Conservation (phyloP, 1,140 invertebrate species). For the Lordiphosa mommai region DNA sequence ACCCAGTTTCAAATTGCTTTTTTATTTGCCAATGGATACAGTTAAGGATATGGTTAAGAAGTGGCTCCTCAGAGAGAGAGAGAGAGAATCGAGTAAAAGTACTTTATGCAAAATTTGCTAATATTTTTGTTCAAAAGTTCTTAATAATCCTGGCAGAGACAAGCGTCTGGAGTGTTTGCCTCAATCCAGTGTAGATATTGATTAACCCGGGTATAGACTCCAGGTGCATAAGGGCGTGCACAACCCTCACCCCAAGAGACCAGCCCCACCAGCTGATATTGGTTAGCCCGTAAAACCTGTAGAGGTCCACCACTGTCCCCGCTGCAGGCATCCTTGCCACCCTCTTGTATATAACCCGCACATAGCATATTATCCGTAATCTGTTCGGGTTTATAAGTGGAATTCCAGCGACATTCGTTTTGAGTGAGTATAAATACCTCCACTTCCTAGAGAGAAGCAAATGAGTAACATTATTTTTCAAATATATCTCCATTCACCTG, state of each 20-base stretch:
- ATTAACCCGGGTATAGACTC: conserved; percentile 87
- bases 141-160: conserved; percentile 63
- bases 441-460: conserved; percentile 80
- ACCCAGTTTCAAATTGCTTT: conserved; percentile 70
- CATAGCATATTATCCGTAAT: conserved; percentile 80
- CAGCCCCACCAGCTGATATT: conserved; percentile 80
- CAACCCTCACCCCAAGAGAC: conserved; percentile 86
- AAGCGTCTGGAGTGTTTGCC: conserved; percentile 83
- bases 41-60: conserved; percentile 36
- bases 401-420: conserved; percentile 41
- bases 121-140: conserved; percentile 34
- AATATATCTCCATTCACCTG: conserved; percentile 20
- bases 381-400: conserved; percentile 39
- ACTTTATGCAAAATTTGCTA: conserved; percentile 55
- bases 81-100: no score
- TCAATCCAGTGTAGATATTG: conserved; percentile 85
- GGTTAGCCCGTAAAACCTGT: conserved; percentile 78
- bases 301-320: conserved; percentile 86
- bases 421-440: conserved; percentile 79
- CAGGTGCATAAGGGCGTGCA: conserved; percentile 83
- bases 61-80: conserved; percentile 10
- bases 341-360: conserved; percentile 79
- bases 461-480: not conserved
- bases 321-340: conserved; percentile 82
- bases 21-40: conserved; percentile 61